These are phyloP conservation scores for Bradypus variegatus DNA, from an alignment of 2,797 vertebrate species.

Conservation along the genomic window DNA sequence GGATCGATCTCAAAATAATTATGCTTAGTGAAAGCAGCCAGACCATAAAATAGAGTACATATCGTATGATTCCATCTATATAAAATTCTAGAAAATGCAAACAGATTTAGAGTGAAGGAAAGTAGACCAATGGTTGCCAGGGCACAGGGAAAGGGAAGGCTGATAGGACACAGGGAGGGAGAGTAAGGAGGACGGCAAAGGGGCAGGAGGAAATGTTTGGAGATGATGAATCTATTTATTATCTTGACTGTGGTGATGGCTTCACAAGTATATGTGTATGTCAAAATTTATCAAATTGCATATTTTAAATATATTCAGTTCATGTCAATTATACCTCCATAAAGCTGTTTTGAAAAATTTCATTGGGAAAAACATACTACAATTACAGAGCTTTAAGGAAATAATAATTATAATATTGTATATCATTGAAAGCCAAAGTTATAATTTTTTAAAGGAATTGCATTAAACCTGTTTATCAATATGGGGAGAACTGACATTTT, in stretches of 20 bases:
- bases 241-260: neutral
- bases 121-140: neutral
- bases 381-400: neutral
- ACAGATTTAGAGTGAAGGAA: neutral
- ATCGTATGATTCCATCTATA: neutral
- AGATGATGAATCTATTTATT: neutral
- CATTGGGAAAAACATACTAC: neutral
- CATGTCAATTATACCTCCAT: neutral
- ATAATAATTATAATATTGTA: neutral
- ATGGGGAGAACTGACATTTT: neutral
- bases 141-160: too few species aligned
- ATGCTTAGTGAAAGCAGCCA: neutral
- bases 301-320: neutral
- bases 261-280: neutral
- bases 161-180: neutral
- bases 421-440: neutral
- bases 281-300: neutral
- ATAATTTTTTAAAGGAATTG: neutral
- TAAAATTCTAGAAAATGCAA: conserved; percentile 21
- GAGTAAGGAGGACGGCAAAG: neutral
- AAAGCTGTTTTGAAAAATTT: neutral
- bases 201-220: neutral
- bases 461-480: neutral
- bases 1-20: neutral
- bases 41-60: neutral